phyloP scores from a whole-genome alignment of 1,140 invertebrate species.

The Augochlora pura region DNA sequence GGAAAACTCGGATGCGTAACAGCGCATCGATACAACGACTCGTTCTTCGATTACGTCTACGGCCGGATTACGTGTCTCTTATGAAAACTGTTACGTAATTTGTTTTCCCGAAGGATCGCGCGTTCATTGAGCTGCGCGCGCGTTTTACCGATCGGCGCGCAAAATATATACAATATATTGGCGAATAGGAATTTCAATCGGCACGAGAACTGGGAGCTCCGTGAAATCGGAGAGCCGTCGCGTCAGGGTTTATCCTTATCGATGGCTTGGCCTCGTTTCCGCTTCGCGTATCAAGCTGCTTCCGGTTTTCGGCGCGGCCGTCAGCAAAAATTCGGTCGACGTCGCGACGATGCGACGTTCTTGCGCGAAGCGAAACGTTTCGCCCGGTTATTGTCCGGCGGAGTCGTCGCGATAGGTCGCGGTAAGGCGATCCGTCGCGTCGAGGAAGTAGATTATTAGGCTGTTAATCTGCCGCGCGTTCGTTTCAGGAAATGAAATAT shows the following conservation, averaged over 20 bases:
- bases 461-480: neutral
- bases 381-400: neutral
- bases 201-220: no score
- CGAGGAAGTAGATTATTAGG: conserved; percentile 2
- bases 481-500: conserved; percentile 2
- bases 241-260: no score
- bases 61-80: conserved; percentile 4
- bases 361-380: neutral
- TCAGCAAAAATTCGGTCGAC: neutral
- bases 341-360: neutral
- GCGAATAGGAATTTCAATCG: no score
- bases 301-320: neutral
- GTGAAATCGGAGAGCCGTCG: no score
- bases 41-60: neutral
- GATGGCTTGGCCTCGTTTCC: no score
- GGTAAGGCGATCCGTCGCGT: neutral
- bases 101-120: conserved; percentile 15
- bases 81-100: conserved; percentile 19
- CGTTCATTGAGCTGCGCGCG: neutral
- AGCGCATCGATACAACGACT: no score
- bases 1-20: no score
- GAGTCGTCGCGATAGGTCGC: neutral
- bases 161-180: no score
- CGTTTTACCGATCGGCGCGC: neutral
- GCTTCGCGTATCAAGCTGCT: no score